Percentiles rank a stretch among this genome's conserved stretches.
These are phyloP conservation scores for Tuta absoluta DNA, from an alignment of 2,888 invertebrate species.

Conservation along the genomic window DNA sequence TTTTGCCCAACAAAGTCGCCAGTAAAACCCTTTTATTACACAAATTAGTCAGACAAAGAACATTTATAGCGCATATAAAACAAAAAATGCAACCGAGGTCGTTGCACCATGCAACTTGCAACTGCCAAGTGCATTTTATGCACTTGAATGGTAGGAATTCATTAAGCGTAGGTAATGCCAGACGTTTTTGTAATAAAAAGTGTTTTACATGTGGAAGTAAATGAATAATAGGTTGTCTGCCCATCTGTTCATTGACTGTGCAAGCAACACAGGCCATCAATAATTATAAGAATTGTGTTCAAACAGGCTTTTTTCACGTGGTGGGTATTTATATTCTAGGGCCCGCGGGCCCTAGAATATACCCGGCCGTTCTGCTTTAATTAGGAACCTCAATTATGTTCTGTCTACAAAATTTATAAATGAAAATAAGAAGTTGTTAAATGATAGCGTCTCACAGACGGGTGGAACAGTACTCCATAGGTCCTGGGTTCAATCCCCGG, in stretches of 20 bases:
- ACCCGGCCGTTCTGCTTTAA: no score
- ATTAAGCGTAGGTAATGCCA: conserved; percentile 31
- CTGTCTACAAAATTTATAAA: no score
- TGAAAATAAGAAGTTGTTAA: no score
- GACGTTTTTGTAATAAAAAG: conserved; percentile 30
- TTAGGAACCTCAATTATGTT: no score
- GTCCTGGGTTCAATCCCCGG: no score
- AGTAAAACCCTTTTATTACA: conserved; percentile 24
- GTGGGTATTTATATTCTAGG: neutral
- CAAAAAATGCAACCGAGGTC: conserved; percentile 25
- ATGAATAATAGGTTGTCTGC: neutral
- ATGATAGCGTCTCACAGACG: no score
- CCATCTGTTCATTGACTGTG: conserved; percentile 6
- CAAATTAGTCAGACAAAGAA: conserved; percentile 27
- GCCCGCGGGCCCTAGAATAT: no score
- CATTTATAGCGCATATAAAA: conserved; percentile 16
- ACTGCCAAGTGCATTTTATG: conserved; percentile 10
- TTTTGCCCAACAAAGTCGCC: neutral
- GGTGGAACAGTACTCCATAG: no score
- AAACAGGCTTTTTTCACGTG: neutral
- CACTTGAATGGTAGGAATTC: conserved; percentile 14
- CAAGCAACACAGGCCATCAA: neutral
- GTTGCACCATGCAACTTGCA: conserved; percentile 9
- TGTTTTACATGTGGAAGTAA: neutral
- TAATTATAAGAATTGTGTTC: no score